These are phyloP conservation scores for Bombyx huttoni DNA, from an alignment of 2,888 invertebrate species.

Conservation along the genomic window DNA sequence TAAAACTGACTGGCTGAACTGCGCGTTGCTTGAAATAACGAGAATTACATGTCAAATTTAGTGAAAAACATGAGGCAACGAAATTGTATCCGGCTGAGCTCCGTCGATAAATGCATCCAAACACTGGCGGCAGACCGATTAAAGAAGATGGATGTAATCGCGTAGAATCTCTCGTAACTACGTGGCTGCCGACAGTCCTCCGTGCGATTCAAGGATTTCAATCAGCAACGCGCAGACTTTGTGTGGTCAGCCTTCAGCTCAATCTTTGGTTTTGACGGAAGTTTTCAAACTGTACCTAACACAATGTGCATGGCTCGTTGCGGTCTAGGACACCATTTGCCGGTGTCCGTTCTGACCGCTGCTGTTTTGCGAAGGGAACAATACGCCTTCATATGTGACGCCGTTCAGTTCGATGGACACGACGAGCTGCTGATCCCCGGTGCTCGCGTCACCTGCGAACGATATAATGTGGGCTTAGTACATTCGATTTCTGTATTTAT, in stretches of 20 bases:
- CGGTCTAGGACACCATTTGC: conserved; percentile 57
- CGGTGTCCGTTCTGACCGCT: conserved; percentile 56
- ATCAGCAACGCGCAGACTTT: neutral
- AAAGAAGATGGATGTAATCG: too few relatives aligned
- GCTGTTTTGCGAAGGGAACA: conserved; percentile 74
- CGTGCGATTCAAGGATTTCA: neutral
- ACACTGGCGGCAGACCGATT: too few relatives aligned
- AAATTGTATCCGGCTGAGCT: too few relatives aligned
- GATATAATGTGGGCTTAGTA: conserved; percentile 4
- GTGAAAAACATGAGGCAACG: too few relatives aligned
- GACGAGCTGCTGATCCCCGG: conserved; percentile 89
- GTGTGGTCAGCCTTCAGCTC: neutral
- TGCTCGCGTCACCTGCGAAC: conserved; percentile 82
- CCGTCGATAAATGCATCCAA: too few relatives aligned
- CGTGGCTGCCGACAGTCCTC: neutral
- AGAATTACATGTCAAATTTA: too few relatives aligned
- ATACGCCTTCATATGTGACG: conserved; percentile 93
- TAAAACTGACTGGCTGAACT: too few relatives aligned
- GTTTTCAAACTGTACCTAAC: neutral
- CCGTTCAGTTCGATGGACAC: conserved; percentile 98
- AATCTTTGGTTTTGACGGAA: neutral
- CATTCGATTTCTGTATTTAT: neutral
- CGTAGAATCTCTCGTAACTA: too few relatives aligned
- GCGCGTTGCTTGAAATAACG: too few relatives aligned
- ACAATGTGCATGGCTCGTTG: neutral